Evolutionary conservation across 2,888 invertebrate species (phyloP), one percentile per base, ranked within the genome.

Genomic region (Mimumesa dahlbomi): DNA sequence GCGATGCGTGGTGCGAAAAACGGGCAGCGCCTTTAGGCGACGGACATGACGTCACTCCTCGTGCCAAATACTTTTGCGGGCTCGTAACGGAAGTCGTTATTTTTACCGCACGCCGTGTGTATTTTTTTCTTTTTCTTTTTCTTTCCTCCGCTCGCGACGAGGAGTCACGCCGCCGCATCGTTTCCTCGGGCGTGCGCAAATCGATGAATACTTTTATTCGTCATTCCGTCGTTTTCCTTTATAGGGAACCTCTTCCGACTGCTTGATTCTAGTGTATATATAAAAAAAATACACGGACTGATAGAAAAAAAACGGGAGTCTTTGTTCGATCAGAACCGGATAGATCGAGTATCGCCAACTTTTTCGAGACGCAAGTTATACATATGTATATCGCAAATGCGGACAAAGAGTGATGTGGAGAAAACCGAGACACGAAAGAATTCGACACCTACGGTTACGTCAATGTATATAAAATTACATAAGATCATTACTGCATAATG

Each of bases 61-160:
- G 68, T 77, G 75, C 80, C 80, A 77, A 79, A 79, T 79, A 79
- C 70, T 77, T 71, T 64, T 43, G 36, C 42, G 34, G 31, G 13
- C 65, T 58, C 48, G 48, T 61, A 77, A 79, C 77, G 81, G 74
- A 79, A 81, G 77, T 71, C 62, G 70, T 72, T 81, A 76, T 79
- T 77, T 79, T 74, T 68, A 70, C 50, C 67, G 36, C 42, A 34
- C 31, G 40, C n/a, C n/a, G n/a, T n/a, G n/a, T n/a, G n/a, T n/a
- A n/a, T n/a, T n/a, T n/a, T n/a, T n/a, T n/a, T n/a, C n/a, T n/a
- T n/a, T n/a, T n/a, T n/a, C n/a, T n/a, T n/a, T n/a, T 49, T 40
- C 38, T 57, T 49, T 52, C 52, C 31, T 21, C 19, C 48, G 14
- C 29, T 25, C 46, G n/a, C 14, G 19, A 19, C 19, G 61, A 66